These are phyloP conservation scores for Drosophila leonis DNA, from an alignment of 2,888 invertebrate species.

Conservation along the genomic window DNA sequence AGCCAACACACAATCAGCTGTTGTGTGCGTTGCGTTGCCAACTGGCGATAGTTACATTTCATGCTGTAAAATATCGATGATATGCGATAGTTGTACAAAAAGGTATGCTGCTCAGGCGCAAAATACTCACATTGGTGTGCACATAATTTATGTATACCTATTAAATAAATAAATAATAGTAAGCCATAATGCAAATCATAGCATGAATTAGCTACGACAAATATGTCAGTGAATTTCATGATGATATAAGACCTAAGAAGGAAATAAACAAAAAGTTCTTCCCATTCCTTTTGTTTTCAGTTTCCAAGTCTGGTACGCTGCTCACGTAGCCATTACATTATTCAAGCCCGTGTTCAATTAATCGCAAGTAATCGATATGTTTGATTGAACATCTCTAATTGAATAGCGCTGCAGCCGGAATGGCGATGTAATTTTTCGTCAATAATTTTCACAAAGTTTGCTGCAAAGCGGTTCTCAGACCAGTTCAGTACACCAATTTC, in stretches of 20 bases:
- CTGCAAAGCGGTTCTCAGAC: background rate
- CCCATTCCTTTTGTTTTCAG: no score
- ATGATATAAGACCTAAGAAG: no score
- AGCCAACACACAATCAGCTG: slow-evolving; percentile 43
- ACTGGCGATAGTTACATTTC: slow-evolving; percentile 40
- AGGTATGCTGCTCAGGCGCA: background rate
- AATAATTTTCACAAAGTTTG: slow-evolving; percentile 50
- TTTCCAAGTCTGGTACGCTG: background rate
- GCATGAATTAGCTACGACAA: no score
- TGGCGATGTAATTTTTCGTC: slow-evolving; percentile 62
- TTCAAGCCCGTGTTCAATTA: background rate
- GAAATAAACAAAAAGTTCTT: background rate
- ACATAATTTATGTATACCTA: background rate
- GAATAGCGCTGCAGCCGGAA: slow-evolving; percentile 53
- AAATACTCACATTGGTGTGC: background rate
- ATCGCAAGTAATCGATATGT: slow-evolving; percentile 33
- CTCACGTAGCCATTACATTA: background rate
- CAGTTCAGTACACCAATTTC: background rate
- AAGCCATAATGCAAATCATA: no score
- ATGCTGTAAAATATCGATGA: slow-evolving; percentile 12
- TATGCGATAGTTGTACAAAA: background rate
- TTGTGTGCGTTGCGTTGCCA: slow-evolving; percentile 24
- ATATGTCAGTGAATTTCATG: no score
- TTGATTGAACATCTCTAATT: slow-evolving; percentile 46
- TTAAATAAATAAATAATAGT: no score